Evolutionary conservation across 2,113 vertebrate genomes (phyloP).

Genomic region (Bambusicola thoracicus): DNA sequence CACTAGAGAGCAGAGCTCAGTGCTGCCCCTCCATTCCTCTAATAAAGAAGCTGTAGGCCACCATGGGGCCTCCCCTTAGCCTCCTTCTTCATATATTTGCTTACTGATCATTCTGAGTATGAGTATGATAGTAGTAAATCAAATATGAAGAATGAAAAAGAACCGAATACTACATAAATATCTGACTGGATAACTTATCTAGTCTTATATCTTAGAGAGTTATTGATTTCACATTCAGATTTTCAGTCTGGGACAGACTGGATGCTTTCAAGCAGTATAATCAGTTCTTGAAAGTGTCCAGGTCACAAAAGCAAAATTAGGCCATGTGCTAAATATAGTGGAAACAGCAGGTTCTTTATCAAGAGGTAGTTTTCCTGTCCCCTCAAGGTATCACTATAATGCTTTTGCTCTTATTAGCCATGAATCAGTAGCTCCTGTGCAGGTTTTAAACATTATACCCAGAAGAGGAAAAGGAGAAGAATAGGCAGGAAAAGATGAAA

Average conservation of each 20-base stretch:
- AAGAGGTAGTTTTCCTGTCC: background rate
- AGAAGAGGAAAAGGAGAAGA: background rate
- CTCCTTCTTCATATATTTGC: background rate
- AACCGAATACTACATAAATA: background rate
- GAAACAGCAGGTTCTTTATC: background rate
- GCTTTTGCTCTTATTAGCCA: background rate
- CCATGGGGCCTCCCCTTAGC: background rate
- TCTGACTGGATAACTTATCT: background rate
- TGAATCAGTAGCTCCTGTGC: background rate
- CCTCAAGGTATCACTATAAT: background rate
- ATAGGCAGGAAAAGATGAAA: background rate
- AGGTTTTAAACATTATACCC: background rate
- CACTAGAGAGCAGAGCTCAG: background rate
- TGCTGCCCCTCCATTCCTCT: background rate
- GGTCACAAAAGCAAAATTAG: background rate
- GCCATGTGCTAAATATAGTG: background rate
- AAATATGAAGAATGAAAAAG: background rate
- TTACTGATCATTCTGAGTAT: background rate
- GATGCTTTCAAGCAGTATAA: background rate
- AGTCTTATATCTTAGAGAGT: background rate
- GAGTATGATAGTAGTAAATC: background rate
- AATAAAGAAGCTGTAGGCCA: background rate
- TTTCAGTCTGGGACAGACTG: background rate
- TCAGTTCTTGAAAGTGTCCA: background rate
- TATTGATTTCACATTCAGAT: background rate